Percentiles rank a stretch among this genome's conserved stretches.
These are phyloP conservation scores for Portevinia maculata DNA, from an alignment of 2,888 invertebrate species.

Conservation along the genomic window DNA sequence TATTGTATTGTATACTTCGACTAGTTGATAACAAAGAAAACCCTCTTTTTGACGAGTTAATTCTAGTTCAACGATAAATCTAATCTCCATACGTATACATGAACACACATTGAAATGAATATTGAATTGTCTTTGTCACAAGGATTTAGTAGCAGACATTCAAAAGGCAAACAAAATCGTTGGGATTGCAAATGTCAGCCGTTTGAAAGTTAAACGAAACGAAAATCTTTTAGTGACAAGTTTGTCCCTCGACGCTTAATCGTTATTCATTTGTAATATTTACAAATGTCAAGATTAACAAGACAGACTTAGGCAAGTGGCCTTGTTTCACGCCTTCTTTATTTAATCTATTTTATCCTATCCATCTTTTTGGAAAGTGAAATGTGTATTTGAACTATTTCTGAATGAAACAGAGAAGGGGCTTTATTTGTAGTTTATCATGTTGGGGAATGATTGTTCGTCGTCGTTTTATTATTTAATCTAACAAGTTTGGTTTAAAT, in stretches of 20 bases:
- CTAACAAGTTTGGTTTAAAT: too few species aligned
- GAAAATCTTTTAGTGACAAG: constrained; percentile 28
- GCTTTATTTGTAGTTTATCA: constrained; percentile 17
- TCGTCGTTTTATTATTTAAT: neutral
- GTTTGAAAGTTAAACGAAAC: neutral
- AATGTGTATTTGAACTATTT: constrained; percentile 16
- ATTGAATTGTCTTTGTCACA: constrained; percentile 3
- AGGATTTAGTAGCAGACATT: constrained; percentile 1
- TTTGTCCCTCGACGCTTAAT: neutral
- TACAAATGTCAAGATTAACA: constrained; percentile 47
- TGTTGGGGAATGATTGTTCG: neutral
- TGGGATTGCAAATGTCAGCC: constrained; percentile 38
- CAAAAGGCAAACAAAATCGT: constrained; percentile 4
- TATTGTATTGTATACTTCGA: neutral
- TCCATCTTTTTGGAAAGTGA: constrained; percentile 16
- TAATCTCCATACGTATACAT: too few species aligned
- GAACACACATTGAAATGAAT: constrained; percentile 14
- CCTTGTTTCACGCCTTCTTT: constrained; percentile 32
- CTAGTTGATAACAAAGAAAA: constrained; percentile 1
- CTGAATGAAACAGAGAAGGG: constrained; percentile 15
- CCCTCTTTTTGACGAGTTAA: constrained; percentile 13
- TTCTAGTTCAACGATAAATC: constrained; percentile 17
- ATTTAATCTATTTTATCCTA: constrained; percentile 19
- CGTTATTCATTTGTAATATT: constrained; percentile 24
- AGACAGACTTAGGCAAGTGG: constrained; percentile 8